These are phyloP conservation scores for Salmo trutta DNA, from an alignment of 2,797 vertebrate species.

Conservation along the genomic window DNA sequence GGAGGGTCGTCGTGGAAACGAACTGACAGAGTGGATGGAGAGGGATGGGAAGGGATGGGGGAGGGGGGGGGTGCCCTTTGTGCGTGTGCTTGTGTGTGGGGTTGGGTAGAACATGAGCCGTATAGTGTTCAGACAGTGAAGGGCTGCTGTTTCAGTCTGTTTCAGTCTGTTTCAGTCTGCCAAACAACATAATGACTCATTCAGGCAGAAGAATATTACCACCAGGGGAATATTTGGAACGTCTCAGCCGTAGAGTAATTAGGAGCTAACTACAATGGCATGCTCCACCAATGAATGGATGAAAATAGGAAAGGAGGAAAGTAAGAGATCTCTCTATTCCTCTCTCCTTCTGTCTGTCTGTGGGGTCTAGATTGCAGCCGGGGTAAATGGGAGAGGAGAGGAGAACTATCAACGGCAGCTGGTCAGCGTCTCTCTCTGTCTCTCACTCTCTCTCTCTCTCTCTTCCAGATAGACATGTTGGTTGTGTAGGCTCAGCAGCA, in stretches of 20 bases:
- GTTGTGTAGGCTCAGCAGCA: neutral
- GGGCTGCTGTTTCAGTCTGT: slow-evolving; percentile 85
- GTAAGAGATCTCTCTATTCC: slow-evolving; percentile 7
- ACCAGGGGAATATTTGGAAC: slow-evolving; percentile 91
- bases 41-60: slow-evolving; percentile 38
- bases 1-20: slow-evolving; percentile 72
- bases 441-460: neutral
- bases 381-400: neutral
- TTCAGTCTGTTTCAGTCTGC: slow-evolving; percentile 87
- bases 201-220: slow-evolving; percentile 95
- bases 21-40: slow-evolving; percentile 62
- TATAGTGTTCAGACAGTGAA: slow-evolving; percentile 79
- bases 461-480: neutral
- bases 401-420: neutral
- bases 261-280: slow-evolving; percentile 91
- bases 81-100: neutral
- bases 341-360: neutral
- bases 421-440: neutral
- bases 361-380: neutral
- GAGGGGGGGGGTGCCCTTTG: slow-evolving; percentile 22
- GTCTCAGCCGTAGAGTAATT: slow-evolving; percentile 92
- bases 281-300: slow-evolving; percentile 56
- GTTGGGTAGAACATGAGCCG: slow-evolving; percentile 64
- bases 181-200: slow-evolving; percentile 89
- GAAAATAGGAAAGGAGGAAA: neutral